Conservation (phyloP, 2,113 vertebrate species). For the Podilymbus podiceps region DNA sequence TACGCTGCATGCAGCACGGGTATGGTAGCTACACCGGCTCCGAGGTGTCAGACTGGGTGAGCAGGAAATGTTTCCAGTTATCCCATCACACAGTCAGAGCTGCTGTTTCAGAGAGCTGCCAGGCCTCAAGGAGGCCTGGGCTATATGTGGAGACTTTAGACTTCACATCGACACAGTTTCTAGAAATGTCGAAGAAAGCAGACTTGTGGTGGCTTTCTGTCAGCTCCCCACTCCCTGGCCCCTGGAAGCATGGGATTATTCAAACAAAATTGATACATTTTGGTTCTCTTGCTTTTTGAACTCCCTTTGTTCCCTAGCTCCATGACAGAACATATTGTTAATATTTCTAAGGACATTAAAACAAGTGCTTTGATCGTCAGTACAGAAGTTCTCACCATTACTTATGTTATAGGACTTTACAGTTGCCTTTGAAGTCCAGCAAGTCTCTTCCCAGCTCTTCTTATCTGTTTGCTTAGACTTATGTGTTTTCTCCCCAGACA, state of each 20-base stretch:
- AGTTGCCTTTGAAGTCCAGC: background rate
- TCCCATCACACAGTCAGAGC: background rate
- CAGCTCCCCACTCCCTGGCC: background rate
- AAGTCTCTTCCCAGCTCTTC: background rate
- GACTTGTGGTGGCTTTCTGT: background rate
- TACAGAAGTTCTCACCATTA: background rate
- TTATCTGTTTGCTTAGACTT: background rate
- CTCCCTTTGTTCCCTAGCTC: background rate
- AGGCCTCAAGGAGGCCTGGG: background rate
- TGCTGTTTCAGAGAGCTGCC: background rate
- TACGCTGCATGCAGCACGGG: rapidly evolving
- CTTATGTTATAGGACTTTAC: background rate
- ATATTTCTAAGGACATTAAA: background rate
- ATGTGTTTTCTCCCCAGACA: background rate
- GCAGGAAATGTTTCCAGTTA: background rate
- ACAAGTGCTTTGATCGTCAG: background rate
- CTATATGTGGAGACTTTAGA: background rate
- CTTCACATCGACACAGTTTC: background rate
- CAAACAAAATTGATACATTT: background rate
- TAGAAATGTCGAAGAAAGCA: background rate
- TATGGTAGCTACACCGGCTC: background rate
- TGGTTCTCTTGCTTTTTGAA: background rate
- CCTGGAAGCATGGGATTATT: background rate
- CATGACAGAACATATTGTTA: background rate
- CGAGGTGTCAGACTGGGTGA: background rate